Evolutionary conservation across 2,113 vertebrate genomes (phyloP).

Genomic region (Plecturocebus donacophilus): DNA sequence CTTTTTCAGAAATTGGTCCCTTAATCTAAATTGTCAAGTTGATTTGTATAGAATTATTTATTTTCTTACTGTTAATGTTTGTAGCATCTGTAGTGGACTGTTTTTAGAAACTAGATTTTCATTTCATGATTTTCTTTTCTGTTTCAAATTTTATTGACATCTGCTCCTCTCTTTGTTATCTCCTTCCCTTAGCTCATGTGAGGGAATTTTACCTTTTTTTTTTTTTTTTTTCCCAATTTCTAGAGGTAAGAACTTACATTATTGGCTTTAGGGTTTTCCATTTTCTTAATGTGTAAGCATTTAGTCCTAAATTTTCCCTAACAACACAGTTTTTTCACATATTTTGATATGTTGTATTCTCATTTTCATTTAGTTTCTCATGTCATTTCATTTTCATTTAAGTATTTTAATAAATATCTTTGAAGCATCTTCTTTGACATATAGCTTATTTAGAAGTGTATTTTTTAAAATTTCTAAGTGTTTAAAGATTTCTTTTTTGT

Average conservation of each 20-base stretch:
- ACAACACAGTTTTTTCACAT: background rate
- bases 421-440: background rate
- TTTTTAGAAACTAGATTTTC: no score
- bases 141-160: background rate
- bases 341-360: background rate
- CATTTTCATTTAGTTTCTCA: background rate
- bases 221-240: background rate
- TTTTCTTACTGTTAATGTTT: background rate
- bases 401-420: background rate
- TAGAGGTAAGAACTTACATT: background rate
- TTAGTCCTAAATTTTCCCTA: background rate
- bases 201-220: background rate
- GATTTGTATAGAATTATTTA: background rate
- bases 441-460: background rate
- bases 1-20: background rate
- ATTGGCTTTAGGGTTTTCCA: background rate
- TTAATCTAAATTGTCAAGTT: background rate
- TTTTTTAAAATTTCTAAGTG: background rate
- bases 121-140: background rate
- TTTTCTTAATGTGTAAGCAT: background rate
- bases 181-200: background rate
- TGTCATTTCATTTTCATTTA: no score
- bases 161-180: background rate
- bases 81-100: background rate
- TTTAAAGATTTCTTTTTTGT: background rate